Evolutionary conservation across 2,113 vertebrate genomes (phyloP).

Genomic region (Dunckerocampus dactyliophorus): DNA sequence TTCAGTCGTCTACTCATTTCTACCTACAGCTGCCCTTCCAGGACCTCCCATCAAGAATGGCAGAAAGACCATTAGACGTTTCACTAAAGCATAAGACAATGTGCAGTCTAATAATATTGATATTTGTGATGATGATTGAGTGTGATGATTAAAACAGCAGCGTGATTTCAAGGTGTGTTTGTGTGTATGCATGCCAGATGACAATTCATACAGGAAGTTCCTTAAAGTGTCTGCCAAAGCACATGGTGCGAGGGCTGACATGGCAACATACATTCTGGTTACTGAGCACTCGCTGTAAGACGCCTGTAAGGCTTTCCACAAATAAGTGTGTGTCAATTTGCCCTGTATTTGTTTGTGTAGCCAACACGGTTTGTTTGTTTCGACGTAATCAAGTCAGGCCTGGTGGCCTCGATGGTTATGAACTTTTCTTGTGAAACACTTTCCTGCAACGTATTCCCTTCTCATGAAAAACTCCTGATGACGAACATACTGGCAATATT

Average conservation of each 20-base stretch:
- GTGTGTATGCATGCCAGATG: no score
- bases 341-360: conserved; percentile 25
- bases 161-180: no score
- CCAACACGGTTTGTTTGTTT: conserved; percentile 21
- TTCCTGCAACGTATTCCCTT: conserved; percentile 28
- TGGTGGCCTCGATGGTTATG: conserved; percentile 29
- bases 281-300: conserved; percentile 49
- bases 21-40: no score
- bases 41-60: no score
- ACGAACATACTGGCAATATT: conserved; percentile 7
- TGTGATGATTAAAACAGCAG: no score
- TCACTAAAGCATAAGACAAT: no score
- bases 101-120: no score
- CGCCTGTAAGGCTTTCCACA: conserved; percentile 50
- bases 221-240: conserved; percentile 29
- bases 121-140: no score
- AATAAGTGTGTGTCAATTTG: conserved; percentile 38
- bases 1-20: no score
- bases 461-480: conserved; percentile 17
- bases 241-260: conserved; percentile 40
- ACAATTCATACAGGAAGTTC: background rate
- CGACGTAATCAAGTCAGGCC: conserved; percentile 22
- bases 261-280: conserved; percentile 41
- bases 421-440: conserved; percentile 49
- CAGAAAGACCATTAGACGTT: no score